Conservation (phyloP, 1,140 invertebrate species). For the Ceratosolen solmsi region DNA sequence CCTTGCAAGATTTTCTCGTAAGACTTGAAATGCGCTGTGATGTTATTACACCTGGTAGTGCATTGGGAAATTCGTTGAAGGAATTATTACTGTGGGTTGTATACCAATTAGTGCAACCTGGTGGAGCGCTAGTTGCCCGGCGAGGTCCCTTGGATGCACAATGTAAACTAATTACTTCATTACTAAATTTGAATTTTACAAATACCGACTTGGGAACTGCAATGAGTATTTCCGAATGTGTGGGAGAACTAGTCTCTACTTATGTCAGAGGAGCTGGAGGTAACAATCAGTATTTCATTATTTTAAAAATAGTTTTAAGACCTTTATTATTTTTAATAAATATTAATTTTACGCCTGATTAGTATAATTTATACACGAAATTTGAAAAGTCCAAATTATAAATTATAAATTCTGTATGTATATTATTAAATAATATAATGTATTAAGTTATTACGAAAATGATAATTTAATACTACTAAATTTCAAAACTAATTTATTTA, state of each 20-base stretch:
- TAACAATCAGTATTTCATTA: conserved; percentile 39
- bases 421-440: no score
- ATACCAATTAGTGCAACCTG: conserved; percentile 80
- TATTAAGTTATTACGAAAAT: no score
- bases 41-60: conserved; percentile 75
- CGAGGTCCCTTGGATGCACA: conserved; percentile 89
- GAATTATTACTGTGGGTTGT: conserved; percentile 81
- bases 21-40: conserved; percentile 82
- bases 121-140: conserved; percentile 80
- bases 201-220: conserved; percentile 82
- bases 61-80: conserved; percentile 78
- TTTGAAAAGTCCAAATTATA: no score
- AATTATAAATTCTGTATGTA: no score
- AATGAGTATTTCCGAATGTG: conserved; percentile 83
- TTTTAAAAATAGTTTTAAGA: no score
- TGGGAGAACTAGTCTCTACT: conserved; percentile 74
- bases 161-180: conserved; percentile 80
- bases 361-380: no score
- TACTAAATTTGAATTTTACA: conserved; percentile 79
- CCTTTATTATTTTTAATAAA: not conserved
- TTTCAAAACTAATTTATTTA: no score
- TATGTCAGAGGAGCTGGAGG: conserved; percentile 67
- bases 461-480: no score
- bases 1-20: conserved; percentile 82
- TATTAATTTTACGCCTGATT: no score